Base-by-base conservation (phyloP, 2,888 invertebrate species). In the Alentia gelatinosa region DNA sequence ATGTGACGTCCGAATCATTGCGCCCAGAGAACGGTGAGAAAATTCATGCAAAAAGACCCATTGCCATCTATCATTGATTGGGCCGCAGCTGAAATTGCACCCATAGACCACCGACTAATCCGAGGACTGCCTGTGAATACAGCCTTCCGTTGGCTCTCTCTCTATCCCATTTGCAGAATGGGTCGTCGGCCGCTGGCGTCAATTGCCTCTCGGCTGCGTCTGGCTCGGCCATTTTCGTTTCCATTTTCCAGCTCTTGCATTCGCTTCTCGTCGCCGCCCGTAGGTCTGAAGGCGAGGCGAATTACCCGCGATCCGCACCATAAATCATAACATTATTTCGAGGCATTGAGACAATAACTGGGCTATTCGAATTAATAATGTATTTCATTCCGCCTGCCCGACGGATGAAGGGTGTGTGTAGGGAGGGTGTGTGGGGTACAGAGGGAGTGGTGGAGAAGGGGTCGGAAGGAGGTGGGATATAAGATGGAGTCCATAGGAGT, bases 281-380 rank as follows among this genome's bases (percentile, higher is more conserved):
- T 9, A 79, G 79, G 79, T 79, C 79, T 39, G 79, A 15, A 15
- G 37, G 79, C 37, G 37, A 9, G 79, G 37, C 79, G n/a, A 79
- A 39, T 39, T 39, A 35, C 39, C 79, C 79, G 23, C 79, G 37
- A 39, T 39, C 79, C 39, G 23, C 35, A 35, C 39, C 79, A 79
- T 79, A 79, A 79, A 35, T 79, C 79, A 79, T 39, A 39, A 79
- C 79, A 79, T 79, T 79, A 79, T 79, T 79, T 39, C 79, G 35
- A 79, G 79, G 79, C 79, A 79, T 79, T 79, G 79, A 79, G 79
- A 79, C 79, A 79, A 79, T 79, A 79, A 79, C 79, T 79, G 79
- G 37, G 79, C 79, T 39, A 79, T 79, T 79, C 79, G 79, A 79
- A 79, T 79, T 79, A 79, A 79, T 79, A 79, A 79, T 79, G 79